Base-by-base conservation (phyloP, 2,113 vertebrate species). In the Athene noctua region DNA sequence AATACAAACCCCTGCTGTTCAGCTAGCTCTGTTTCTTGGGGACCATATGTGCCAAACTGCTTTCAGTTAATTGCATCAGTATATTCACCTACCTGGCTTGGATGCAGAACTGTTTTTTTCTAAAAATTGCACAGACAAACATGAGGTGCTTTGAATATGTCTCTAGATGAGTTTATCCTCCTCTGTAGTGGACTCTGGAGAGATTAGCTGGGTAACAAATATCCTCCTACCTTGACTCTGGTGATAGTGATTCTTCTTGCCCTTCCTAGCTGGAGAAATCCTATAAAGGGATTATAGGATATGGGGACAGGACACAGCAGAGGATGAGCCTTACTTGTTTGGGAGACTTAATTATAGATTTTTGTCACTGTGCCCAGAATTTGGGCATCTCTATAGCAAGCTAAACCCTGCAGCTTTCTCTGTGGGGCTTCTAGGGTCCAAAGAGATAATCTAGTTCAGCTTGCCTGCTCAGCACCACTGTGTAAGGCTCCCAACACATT, bases 11-110 rank as follows among this genome's bases (percentile, higher is more conserved):
- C 94, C 87, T 92, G 91, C 96, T 95, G 96, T 89, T 89, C 70
- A 49, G 81, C 46, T 66, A 58, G 1, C 34, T 93, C 54, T 38
- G 44, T 42, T 92, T 95, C 88, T 74, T 92, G 83, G 92, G 94
- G 83, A n/a, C 90, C 95, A 86, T 97, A 96, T 96, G 94, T 96
- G 95, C 95, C 88, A 82, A 90, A 20, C 77, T 94, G 91, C 61
- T 80, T 92, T 86, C 13, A 42, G 57, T 44, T 96, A 92, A 84
- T 92, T 95, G 90, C 80, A 74, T 93, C 65, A 52, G 52, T 92
- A 13, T n/a, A 18, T 72, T 94, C 68, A 84, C 86, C 77, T 97
- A 74, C 57, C 88, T 94, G 68, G 44, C 68, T 87, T 25, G 62
- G 74, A 77, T 95, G 71, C 49, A 63, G 32, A 73, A 70, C 36